Conservation (phyloP, 1,140 invertebrate species). For the Meteorus sp. region DNA sequence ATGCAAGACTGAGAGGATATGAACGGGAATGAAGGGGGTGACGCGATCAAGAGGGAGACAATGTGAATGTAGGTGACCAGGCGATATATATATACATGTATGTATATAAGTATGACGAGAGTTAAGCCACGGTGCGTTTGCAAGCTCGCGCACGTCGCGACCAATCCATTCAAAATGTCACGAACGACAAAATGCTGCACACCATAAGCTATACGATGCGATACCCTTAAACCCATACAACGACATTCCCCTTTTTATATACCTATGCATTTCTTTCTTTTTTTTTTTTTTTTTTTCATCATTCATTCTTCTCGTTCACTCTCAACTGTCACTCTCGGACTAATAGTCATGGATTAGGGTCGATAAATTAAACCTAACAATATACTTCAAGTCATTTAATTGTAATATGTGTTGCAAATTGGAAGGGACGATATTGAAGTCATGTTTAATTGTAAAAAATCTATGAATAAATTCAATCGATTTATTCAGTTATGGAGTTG, state of each 20-base stretch:
- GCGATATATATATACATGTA: background rate
- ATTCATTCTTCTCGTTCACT: too few relatives aligned
- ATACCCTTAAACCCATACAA: background rate
- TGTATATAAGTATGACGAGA: conserved; percentile 3
- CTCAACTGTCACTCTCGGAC: too few relatives aligned
- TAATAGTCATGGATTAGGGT: too few relatives aligned
- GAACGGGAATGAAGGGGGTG: background rate
- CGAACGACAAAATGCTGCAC: conserved; percentile 39
- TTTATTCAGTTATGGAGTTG: too few relatives aligned
- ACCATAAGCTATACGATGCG: too few relatives aligned
- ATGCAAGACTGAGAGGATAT: background rate
- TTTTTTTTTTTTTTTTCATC: too few relatives aligned
- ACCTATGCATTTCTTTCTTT: background rate
- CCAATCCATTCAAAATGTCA: conserved; percentile 51
- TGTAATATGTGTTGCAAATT: too few relatives aligned
- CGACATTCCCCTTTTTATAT: background rate
- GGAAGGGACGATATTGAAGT: too few relatives aligned
- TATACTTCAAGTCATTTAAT: too few relatives aligned
- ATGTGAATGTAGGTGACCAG: background rate
- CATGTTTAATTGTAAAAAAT: too few relatives aligned
- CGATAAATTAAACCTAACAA: too few relatives aligned
- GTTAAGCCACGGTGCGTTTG: conserved; percentile 49
- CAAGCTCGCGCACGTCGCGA: conserved; percentile 43
- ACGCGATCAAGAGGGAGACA: background rate
- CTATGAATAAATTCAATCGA: too few relatives aligned